Evolutionary conservation across 1,140 invertebrate species (phyloP), one percentile per base, ranked within the genome.

Genomic region (Grapholita molesta): DNA sequence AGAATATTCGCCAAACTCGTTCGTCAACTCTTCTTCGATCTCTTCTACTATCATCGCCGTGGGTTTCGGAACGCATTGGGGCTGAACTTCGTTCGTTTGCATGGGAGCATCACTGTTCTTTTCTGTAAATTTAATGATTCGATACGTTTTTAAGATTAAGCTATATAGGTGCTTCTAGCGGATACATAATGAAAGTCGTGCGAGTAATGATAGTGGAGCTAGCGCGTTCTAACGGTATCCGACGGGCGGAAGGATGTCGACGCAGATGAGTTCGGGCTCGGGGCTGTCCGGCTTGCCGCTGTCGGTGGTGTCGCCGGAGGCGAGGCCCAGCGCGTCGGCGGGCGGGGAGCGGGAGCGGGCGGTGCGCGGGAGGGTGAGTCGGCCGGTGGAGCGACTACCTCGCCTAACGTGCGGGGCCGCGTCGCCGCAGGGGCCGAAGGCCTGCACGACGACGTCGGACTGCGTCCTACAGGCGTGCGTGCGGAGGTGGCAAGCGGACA

Each of bases 381-480:
- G 72, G 71, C 73, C 75, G 76, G 78, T 71, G 42, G 85, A 83
- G 57, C 89, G 87, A 71, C 85, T 91, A 91, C 89, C 89, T 91
- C 89, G 79, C 61, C 85, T 75, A 9, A 91, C 89, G 66, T 82
- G 85, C n/a, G 87, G 87, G 0, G 78, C 55, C 18, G 83, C 84
- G 25, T 83, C 79, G 48, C 70, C 75, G 71, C 95, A 96, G 53
- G 95, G 94, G 42, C 97, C 97, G 70, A 96, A 95, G 23, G 96
- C 95, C 78, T 95, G 94, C 2, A 97, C 94, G 32, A 95, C 94
- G 71, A 98, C 95, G 83, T 97, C 95, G 68, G 95, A 95, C 86
- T 98, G 96, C 69, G 96, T 93, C 21, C 95, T 92, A 89, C 97
- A 98, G 28, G 95, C 95, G 82, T 95, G 94, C n/a, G 95, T 89